A percentile compares a stretch with the other conserved stretches of the same genome.
These are phyloP conservation scores for Pammene fasciana DNA, from an alignment of 2,888 invertebrate species.

Conservation along the genomic window DNA sequence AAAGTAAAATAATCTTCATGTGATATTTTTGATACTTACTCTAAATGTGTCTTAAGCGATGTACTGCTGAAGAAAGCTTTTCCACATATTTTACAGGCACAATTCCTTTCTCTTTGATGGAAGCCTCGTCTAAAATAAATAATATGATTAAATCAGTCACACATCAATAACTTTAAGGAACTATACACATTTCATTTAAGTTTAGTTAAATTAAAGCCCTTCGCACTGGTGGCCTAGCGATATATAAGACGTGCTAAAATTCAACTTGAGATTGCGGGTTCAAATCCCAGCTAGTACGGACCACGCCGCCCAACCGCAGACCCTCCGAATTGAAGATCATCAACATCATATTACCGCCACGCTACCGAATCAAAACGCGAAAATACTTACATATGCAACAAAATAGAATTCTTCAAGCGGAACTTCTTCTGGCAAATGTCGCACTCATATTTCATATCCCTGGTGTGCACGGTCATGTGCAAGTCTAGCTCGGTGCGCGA, in stretches of 20 bases:
- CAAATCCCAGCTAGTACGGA: too few species aligned
- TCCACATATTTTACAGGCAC: not conserved
- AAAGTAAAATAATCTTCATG: too few species aligned
- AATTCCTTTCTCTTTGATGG: not conserved
- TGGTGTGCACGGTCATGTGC: not conserved
- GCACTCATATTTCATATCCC: not conserved
- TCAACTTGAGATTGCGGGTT: too few species aligned
- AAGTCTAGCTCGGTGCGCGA: not conserved
- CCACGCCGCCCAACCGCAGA: too few species aligned
- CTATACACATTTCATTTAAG: too few species aligned
- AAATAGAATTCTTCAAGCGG: not conserved
- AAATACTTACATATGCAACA: not conserved
- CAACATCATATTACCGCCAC: too few species aligned
- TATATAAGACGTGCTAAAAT: too few species aligned
- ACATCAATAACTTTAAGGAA: not conserved
- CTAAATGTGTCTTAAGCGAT: not conserved
- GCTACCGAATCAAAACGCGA: too few species aligned
- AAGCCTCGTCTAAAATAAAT: not conserved
- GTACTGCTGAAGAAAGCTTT: not conserved
- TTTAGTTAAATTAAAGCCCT: too few species aligned
- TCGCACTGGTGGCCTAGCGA: too few species aligned
- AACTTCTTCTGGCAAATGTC: constrained; percentile 4
- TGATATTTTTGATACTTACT: not conserved
- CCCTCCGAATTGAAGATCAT: too few species aligned
- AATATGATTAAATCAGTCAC: not conserved